Percentiles rank a stretch among this genome's conserved stretches.
These are phyloP conservation scores for Alaudala cheleensis DNA, from an alignment of 2,113 vertebrate species.

Conservation along the genomic window DNA sequence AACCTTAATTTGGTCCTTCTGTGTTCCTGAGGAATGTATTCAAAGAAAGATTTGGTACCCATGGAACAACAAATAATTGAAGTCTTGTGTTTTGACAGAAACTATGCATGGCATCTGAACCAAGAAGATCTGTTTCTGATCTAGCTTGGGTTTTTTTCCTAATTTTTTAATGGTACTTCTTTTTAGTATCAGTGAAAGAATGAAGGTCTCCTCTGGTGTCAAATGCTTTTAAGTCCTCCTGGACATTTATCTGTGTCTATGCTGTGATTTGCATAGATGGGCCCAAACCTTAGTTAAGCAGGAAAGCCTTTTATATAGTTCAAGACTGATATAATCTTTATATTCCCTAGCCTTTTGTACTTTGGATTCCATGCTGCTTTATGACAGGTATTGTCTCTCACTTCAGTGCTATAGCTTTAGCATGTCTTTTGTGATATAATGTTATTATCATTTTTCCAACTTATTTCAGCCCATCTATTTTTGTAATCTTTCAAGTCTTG, in stretches of 20 bases:
- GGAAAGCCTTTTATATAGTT: not conserved
- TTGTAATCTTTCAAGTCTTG: not conserved
- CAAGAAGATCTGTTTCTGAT: not conserved
- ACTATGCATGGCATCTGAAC: not conserved
- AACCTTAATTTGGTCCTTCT: not conserved
- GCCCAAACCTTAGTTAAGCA: not conserved
- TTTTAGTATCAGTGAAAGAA: not conserved
- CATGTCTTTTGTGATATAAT: not conserved
- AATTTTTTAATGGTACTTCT: not conserved
- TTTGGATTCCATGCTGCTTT: not conserved
- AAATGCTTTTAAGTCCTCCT: not conserved
- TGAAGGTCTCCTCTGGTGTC: not conserved
- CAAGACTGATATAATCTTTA: not conserved
- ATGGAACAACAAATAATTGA: not conserved
- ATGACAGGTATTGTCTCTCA: not conserved
- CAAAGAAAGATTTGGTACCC: not conserved
- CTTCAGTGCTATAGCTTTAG: not conserved
- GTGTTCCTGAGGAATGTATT: not conserved
- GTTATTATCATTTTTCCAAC: not conserved
- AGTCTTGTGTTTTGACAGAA: not conserved
- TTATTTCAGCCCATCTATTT: not conserved
- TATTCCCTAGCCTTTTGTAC: not conserved
- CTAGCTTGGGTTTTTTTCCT: rapidly evolving
- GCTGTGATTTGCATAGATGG: not conserved
- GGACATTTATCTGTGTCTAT: not conserved